Base-by-base conservation (phyloP, 2,797 vertebrate species). In the Falco peregrinus region DNA sequence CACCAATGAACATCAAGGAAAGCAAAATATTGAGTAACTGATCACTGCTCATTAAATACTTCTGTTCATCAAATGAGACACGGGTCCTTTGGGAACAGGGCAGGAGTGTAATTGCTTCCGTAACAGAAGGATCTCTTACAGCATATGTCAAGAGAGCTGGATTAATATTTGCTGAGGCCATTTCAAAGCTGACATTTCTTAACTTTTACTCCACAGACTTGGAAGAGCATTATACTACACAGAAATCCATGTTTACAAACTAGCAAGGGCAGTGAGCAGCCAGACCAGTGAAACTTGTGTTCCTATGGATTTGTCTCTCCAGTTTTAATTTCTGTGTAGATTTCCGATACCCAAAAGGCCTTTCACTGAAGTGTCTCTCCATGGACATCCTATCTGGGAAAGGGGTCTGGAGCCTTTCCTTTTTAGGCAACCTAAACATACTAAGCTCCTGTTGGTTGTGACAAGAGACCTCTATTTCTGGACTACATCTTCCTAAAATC, bases 21-120 rank as follows among this genome's bases (percentile, higher is more conserved):
- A 90, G 81, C 16, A 65, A 92, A 94, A 92, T 91, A 95, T 95
- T 94, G 94, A 96, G 77, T 94, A 96, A 87, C 93, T 89, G 93
- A 95, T 96, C 76, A 35, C 77, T 90, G 77, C 57, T 96, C 94
- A 91, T 96, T 97, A 95, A 94, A 90, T 89, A 90, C 64, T 93
- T 91, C 71, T 77, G 68, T 92, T 94, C 84, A 69, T 78, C 78
- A 93, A 96, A 95, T 78, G 78, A 96, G 87, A 93, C 47, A 57
- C 16, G 5, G 6, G 43, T 48, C 93, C 50, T 50, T 21, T 45
- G 89, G 93, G 89, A 94, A 53, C 9, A 39, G 28, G 16, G 31
- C 7, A 22, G 64, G 59, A 89, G n/a, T 8, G 11, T 76, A 96
- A 95, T 95, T 95, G 87, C 47, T 95, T 84, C 95, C 54, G 2